Evolutionary conservation across 53 echinoderm and acorn worm species (phyloP).

Genomic region (Pentamera pediparva): DNA sequence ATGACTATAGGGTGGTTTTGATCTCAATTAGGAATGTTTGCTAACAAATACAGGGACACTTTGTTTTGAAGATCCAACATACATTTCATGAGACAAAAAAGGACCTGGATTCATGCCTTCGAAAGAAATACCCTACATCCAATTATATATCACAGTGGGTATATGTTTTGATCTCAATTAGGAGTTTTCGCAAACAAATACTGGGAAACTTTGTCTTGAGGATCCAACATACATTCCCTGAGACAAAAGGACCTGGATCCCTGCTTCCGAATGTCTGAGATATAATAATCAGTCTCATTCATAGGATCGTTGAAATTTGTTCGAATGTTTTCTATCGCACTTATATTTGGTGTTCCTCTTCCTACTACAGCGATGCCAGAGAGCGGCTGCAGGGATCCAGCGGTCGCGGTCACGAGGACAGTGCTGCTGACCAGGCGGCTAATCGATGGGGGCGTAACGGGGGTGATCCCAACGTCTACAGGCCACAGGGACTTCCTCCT

Average conservation of each 20-base stretch:
- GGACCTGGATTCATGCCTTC: neutral
- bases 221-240: slow-evolving; percentile 7
- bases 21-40: neutral
- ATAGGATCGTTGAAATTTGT: slow-evolving; percentile 2
- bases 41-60: neutral
- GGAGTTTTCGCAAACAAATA: neutral
- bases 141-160: neutral
- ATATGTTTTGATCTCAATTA: neutral
- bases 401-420: slow-evolving; percentile 41
- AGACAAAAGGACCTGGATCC: neutral
- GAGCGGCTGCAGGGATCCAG: slow-evolving; percentile 26
- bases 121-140: neutral
- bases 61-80: neutral
- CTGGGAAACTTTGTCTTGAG: neutral
- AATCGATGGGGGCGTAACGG: slow-evolving; percentile 39
- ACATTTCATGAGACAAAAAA: neutral
- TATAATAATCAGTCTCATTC: neutral
- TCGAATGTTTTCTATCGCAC: neutral
- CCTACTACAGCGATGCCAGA: slow-evolving; percentile 32
- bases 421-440: slow-evolving; percentile 33
- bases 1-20: no score
- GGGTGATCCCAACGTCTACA: slow-evolving; percentile 40
- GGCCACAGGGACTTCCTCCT: slow-evolving; percentile 21
- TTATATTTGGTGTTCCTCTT: slow-evolving; percentile 7
- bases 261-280: neutral